These are phyloP conservation scores for Poecilia gillii DNA, from an alignment of 2,797 vertebrate genomes.

Conservation along the genomic window DNA sequence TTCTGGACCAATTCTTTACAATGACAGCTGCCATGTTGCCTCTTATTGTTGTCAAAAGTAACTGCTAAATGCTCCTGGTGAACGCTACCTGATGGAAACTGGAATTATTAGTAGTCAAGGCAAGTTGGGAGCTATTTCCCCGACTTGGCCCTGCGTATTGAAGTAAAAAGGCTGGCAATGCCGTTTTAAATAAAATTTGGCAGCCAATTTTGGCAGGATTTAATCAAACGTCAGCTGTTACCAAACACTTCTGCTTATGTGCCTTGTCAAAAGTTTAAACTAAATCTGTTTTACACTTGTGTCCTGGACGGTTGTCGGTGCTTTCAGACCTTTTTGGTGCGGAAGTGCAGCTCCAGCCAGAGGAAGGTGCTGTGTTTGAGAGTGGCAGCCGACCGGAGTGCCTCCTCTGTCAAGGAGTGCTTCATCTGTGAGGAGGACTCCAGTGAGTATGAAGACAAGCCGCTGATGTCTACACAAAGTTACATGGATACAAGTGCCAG, in stretches of 20 bases:
- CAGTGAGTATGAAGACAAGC: conserved; percentile 79
- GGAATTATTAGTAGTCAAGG: neutral
- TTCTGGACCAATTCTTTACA: neutral
- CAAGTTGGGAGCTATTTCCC: neutral
- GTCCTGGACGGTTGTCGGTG: neutral
- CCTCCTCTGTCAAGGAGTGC: conserved; percentile 85
- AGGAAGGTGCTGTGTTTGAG: conserved; percentile 88
- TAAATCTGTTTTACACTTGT: conserved; percentile 3
- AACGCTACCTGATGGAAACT: neutral
- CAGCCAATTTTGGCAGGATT: neutral
- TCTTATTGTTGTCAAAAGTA: neutral
- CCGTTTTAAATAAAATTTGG: neutral
- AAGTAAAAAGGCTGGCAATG: neutral
- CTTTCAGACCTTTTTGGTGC: conserved; percentile 88
- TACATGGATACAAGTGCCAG: neutral
- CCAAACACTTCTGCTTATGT: neutral
- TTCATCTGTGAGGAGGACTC: conserved; percentile 85
- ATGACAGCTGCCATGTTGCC: neutral
- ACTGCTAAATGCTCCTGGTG: neutral
- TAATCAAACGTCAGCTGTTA: neutral
- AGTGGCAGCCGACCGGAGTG: conserved; percentile 76
- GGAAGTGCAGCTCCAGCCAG: conserved; percentile 85
- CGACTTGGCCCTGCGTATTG: too few species aligned
- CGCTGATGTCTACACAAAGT: neutral
- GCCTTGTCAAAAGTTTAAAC: neutral